These are phyloP conservation scores for Cyprinodon variegatus DNA, from an alignment of 2,113 vertebrate genomes.

Conservation along the genomic window DNA sequence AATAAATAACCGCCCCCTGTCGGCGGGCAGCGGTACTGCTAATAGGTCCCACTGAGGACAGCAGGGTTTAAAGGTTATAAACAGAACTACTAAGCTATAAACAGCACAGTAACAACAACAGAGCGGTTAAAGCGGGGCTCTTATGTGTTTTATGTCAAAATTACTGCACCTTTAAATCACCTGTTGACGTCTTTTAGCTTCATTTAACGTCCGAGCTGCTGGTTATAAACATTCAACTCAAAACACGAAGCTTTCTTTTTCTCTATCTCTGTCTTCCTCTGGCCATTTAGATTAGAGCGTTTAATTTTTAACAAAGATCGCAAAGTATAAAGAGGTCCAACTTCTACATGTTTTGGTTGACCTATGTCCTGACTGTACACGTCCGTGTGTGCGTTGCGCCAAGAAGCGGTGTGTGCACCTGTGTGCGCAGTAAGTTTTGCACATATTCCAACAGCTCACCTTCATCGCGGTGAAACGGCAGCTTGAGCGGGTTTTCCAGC, in stretches of 20 bases:
- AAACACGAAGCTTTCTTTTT: background rate
- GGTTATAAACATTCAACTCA: background rate
- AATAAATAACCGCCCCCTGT: constrained; percentile 62
- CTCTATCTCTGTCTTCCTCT: background rate
- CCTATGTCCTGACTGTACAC: background rate
- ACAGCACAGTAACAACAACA: background rate
- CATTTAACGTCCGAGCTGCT: constrained; percentile 18
- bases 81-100: constrained; percentile 1
- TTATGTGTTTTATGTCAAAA: background rate
- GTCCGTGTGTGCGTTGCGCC: background rate
- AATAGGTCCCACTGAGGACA: constrained; percentile 31
- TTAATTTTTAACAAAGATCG: constrained; percentile 9
- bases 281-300: background rate
- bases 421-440: background rate
- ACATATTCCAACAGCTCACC: constrained; percentile 73
- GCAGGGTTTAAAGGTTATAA: constrained; percentile 40
- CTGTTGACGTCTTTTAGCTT: background rate
- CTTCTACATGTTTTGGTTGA: background rate
- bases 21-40: background rate
- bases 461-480: constrained; percentile 93
- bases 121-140: too few species aligned
- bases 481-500: constrained; percentile 96
- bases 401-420: background rate
- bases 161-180: background rate
- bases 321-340: background rate